Evolutionary conservation across 2,797 vertebrate species (phyloP).

Genomic region (Danionella dracula): DNA sequence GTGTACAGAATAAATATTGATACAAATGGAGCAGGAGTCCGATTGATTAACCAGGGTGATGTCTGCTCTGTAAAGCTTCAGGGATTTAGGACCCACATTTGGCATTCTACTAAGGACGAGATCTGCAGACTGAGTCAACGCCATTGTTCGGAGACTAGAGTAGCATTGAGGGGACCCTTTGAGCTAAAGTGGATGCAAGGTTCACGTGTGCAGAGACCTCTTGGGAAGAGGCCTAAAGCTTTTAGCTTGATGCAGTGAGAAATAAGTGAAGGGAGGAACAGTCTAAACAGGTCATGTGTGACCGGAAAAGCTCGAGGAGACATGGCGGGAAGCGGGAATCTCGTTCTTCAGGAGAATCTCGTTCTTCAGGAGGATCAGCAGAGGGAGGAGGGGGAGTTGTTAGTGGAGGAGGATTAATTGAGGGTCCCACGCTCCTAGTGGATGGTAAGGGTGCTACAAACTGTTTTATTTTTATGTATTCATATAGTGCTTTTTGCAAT

Average conservation of each 20-base stretch:
- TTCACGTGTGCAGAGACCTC: constrained; percentile 36
- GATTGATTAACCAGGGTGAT: constrained; percentile 62
- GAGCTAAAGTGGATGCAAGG: constrained; percentile 31
- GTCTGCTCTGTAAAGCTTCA: constrained; percentile 26
- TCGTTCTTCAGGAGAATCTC: constrained; percentile 55
- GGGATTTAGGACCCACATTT: constrained; percentile 1
- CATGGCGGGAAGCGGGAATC: constrained; percentile 69
- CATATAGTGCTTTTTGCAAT: no score
- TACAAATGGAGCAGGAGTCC: constrained; percentile 66
- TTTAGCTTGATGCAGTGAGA: constrained; percentile 60
- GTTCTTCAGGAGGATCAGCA: constrained; percentile 52
- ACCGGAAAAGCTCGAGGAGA: constrained; percentile 72
- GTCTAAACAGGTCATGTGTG: constrained; percentile 65
- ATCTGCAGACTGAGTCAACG: constrained; percentile 17
- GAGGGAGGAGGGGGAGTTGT: constrained; percentile 28
- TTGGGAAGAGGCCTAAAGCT: constrained; percentile 41
- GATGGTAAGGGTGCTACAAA: constrained; percentile 62
- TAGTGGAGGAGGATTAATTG: constrained; percentile 49
- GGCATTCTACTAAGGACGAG: not conserved
- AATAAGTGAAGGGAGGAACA: constrained; percentile 54
- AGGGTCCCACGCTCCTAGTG: constrained; percentile 59
- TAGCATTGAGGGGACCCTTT: constrained; percentile 9
- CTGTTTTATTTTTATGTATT: constrained; percentile 12
- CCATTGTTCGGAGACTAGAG: not conserved
- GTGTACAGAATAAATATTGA: constrained; percentile 77